Percentiles rank a stretch among this genome's conserved stretches.
phyloP scores from a whole-genome alignment of 2,797 vertebrate genomes.

The Helarctos malayanus region DNA sequence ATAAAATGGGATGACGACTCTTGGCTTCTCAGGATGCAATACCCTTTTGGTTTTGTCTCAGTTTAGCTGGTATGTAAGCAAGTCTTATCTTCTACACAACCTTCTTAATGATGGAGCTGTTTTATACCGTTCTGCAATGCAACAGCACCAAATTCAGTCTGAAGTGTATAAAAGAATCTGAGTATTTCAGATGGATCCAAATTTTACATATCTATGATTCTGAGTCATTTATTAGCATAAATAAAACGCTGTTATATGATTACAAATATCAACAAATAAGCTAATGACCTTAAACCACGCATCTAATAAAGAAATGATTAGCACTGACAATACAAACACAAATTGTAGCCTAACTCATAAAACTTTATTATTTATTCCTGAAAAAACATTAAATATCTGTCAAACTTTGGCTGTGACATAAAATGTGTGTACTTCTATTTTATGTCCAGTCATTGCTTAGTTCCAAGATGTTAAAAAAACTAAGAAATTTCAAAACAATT shows the following conservation, averaged over 20 bases:
- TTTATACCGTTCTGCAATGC: constrained; percentile 34
- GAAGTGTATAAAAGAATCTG: background rate
- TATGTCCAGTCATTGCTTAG: constrained; percentile 54
- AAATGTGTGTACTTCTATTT: constrained; percentile 50
- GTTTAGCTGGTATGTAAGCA: background rate
- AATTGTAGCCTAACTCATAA: constrained; percentile 48
- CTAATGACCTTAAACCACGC: constrained; percentile 38
- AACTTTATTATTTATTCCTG: constrained; percentile 59
- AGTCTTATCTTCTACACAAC: background rate
- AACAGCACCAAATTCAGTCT: background rate
- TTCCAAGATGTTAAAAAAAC: constrained; percentile 17
- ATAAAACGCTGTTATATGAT: constrained; percentile 28
- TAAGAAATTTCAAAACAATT: constrained; percentile 43
- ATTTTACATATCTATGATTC: constrained; percentile 57
- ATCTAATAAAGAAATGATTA: constrained; percentile 68
- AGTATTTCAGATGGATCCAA: constrained; percentile 39
- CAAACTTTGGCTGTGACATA: constrained; percentile 58
- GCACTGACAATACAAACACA: constrained; percentile 53
- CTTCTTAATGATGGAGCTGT: background rate
- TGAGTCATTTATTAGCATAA: constrained; percentile 55
- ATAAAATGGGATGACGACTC: background rate
- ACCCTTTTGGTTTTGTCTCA: background rate
- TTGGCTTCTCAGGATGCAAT: background rate
- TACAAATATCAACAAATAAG: constrained; percentile 64
- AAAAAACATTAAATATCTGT: constrained; percentile 55